A percentile compares a stretch with the other conserved stretches of the same genome.
phyloP scores from a whole-genome alignment of 2,113 vertebrate species.

The Ptilorrhoa leucosticta region DNA sequence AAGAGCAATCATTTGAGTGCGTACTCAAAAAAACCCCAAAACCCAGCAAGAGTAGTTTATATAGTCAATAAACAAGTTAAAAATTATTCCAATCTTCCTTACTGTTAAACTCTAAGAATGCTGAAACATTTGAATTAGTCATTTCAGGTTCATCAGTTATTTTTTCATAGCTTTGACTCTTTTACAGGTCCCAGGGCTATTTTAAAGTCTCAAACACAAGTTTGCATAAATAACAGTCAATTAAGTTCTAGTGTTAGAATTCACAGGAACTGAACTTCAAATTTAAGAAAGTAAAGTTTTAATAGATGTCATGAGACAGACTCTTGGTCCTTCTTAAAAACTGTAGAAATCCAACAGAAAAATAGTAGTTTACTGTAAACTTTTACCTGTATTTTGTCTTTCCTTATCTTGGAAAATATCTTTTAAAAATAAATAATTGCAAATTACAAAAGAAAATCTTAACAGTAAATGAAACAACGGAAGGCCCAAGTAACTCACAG shows the following conservation, averaged over 20 bases:
- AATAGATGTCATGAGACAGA: neutral
- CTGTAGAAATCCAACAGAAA: neutral
- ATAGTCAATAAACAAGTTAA: neutral
- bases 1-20: fast-evolving
- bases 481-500: neutral
- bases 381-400: neutral
- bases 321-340: neutral
- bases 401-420: neutral
- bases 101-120: neutral
- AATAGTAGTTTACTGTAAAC: neutral
- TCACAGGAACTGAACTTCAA: neutral
- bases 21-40: fast-evolving
- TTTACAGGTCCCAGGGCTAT: neutral
- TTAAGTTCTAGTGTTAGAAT: neutral
- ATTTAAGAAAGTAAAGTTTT: neutral
- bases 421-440: neutral
- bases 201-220: neutral
- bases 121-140: neutral
- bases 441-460: neutral
- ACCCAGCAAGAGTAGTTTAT: neutral
- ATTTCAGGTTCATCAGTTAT: neutral
- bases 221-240: neutral
- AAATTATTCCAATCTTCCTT: neutral
- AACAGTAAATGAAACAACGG: neutral
- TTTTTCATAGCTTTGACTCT: neutral